Evolutionary conservation across 2,113 vertebrate species (phyloP).

Genomic region (Pantherophis guttatus): DNA sequence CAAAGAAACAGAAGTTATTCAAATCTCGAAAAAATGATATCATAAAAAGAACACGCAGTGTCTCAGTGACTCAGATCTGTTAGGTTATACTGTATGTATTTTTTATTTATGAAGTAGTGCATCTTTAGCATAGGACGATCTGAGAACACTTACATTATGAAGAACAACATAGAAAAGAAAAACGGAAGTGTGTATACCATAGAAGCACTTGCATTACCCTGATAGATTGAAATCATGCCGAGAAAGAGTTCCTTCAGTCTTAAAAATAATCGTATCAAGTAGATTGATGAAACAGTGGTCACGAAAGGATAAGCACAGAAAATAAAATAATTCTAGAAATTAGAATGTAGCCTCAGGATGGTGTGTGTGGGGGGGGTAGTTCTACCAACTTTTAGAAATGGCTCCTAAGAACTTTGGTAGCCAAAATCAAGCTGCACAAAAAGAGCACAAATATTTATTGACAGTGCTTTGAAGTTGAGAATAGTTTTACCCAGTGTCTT

Average conservation of each 20-base stretch:
- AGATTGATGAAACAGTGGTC: neutral
- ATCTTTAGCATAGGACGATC: neutral
- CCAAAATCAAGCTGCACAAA: neutral
- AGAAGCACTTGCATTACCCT: neutral
- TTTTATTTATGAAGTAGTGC: neutral
- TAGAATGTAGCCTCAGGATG: neutral
- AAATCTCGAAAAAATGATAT: neutral
- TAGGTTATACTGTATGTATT: neutral
- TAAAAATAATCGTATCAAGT: neutral
- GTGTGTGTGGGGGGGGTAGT: too few relatives aligned
- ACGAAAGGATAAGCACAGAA: neutral
- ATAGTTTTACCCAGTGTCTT: neutral
- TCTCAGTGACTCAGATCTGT: neutral
- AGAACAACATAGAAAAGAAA: neutral
- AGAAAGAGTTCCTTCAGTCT: neutral
- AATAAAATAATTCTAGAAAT: neutral
- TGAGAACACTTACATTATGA: neutral
- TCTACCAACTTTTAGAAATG: neutral
- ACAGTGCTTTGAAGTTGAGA: neutral
- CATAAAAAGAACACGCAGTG: neutral
- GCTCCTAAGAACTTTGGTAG: too few relatives aligned
- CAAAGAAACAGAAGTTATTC: neutral
- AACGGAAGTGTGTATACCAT: neutral
- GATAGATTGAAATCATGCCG: neutral
- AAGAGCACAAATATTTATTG: neutral